phyloP scores from a whole-genome alignment of 2,888 invertebrate genomes.

The Spisula solida region DNA sequence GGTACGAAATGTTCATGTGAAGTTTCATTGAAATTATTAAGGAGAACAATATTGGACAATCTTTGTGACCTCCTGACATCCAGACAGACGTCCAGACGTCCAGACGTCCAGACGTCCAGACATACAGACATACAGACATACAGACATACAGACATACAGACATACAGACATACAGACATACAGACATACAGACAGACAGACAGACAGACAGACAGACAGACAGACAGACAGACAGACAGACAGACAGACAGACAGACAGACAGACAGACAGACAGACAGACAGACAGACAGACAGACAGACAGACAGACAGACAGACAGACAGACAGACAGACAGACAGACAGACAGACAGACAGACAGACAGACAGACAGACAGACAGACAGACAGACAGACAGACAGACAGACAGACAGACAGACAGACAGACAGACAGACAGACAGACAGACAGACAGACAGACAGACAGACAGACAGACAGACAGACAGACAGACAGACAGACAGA shows the following conservation, averaged over 20 bases:
- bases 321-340: constrained; percentile 18
- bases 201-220: constrained; percentile 23
- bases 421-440: constrained; percentile 18
- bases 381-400: constrained; percentile 18
- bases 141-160: not conserved
- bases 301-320: constrained; percentile 18
- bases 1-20: too few species aligned
- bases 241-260: constrained; percentile 21
- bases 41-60: too few species aligned
- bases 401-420: constrained; percentile 18
- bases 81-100: too few species aligned
- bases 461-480: constrained; percentile 18
- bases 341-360: constrained; percentile 18
- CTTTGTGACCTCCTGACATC: too few species aligned
- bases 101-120: too few species aligned
- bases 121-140: too few species aligned
- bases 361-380: constrained; percentile 18
- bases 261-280: constrained; percentile 18
- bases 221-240: constrained; percentile 21
- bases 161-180: not conserved
- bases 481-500: constrained; percentile 18
- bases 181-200: constrained; percentile 10
- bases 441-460: constrained; percentile 18
- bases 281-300: constrained; percentile 18
- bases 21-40: too few species aligned